Evolutionary conservation across 1,140 invertebrate genomes (phyloP).

Genomic region (Euschistus heros): DNA sequence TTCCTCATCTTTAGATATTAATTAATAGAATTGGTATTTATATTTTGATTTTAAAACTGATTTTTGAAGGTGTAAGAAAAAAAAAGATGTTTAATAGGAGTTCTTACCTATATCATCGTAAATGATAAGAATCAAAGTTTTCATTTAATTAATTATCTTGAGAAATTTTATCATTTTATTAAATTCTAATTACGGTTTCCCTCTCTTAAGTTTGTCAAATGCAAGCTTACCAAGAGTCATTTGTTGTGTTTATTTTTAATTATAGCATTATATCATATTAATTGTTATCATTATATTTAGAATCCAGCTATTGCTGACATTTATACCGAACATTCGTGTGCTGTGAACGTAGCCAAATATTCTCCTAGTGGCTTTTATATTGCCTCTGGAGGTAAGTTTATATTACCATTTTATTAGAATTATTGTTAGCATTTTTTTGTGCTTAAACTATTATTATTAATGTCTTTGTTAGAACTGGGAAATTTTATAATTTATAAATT

Average conservation of each 20-base stretch:
- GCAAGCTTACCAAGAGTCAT: neutral
- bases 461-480: no score
- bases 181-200: neutral
- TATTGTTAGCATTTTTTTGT: slow-evolving; percentile 17
- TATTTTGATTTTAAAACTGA: no score
- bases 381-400: slow-evolving; percentile 79
- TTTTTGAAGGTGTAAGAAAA: no score
- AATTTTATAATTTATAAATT: no score
- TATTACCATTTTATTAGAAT: neutral
- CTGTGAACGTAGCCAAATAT: slow-evolving; percentile 94
- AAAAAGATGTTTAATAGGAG: no score
- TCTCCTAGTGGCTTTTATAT: slow-evolving; percentile 98
- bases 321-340: slow-evolving; percentile 92
- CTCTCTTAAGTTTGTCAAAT: neutral
- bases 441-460: no score
- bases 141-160: no score
- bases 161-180: neutral
- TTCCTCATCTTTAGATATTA: no score
- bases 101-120: no score
- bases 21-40: no score
- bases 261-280: neutral
- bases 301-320: slow-evolving; percentile 87
- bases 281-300: slow-evolving; percentile 39
- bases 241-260: neutral
- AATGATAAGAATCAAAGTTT: no score